These are phyloP conservation scores for Trididemnum miniatum DNA, from an alignment of 23 tunicate species.

Conservation along the genomic window DNA sequence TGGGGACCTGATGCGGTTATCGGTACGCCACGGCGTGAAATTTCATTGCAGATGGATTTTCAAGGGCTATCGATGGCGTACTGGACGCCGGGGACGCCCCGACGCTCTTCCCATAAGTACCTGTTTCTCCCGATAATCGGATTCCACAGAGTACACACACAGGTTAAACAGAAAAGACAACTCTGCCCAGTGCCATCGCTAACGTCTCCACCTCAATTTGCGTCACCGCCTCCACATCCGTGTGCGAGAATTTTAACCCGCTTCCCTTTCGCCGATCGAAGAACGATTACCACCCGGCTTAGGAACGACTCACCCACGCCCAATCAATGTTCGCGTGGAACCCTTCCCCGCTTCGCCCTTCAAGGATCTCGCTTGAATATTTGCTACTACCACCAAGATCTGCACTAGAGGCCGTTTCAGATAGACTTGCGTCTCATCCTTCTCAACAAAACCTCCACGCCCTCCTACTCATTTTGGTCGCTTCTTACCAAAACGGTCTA, in stretches of 20 bases:
- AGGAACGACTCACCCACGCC: slow-evolving; percentile 69
- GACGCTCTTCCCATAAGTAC: slow-evolving; percentile 25
- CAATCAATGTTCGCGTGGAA: slow-evolving; percentile 58
- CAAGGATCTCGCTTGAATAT: slow-evolving; percentile 51
- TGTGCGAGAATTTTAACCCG: slow-evolving; percentile 43
- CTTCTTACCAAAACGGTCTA: slow-evolving; percentile 28
- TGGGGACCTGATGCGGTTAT: slow-evolving; percentile 87
- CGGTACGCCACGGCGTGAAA: slow-evolving; percentile 54
- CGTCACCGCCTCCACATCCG: slow-evolving; percentile 43
- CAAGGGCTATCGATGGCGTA: slow-evolving; percentile 63
- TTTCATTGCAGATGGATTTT: slow-evolving; percentile 37
- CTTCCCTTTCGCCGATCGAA: slow-evolving; percentile 28
- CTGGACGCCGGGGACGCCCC: slow-evolving; percentile 54
- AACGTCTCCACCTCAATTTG: slow-evolving; percentile 35
- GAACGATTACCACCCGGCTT: slow-evolving; percentile 24
- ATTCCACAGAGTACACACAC: slow-evolving; percentile 42
- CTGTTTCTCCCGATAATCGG: slow-evolving; percentile 54
- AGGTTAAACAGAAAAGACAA: slow-evolving; percentile 46
- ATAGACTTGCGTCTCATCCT: slow-evolving; percentile 11
- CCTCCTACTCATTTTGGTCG: slow-evolving; percentile 65
- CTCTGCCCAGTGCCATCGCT: slow-evolving; percentile 43
- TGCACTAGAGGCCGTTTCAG: slow-evolving; percentile 61
- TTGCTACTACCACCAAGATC: slow-evolving; percentile 71
- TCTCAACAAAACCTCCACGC: slow-evolving; percentile 29
- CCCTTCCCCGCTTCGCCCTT: background rate